phyloP scores from a whole-genome alignment of 2,888 invertebrate species.

The Spialia ferax region DNA sequence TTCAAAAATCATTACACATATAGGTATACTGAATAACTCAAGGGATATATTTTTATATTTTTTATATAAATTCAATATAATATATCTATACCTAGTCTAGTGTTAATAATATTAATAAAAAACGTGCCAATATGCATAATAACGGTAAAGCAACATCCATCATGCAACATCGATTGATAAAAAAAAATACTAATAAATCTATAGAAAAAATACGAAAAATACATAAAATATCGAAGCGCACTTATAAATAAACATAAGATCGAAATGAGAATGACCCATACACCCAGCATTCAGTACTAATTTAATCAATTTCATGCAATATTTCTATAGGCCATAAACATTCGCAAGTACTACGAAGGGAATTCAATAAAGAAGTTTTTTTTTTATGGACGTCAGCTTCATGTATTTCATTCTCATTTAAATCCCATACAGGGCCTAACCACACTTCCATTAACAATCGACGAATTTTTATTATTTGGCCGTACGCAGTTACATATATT shows the following conservation, averaged over 20 bases:
- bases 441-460: constrained; percentile 54
- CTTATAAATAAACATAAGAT: constrained; percentile 64
- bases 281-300: constrained; percentile 54
- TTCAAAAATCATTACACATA: no score
- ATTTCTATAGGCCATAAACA: constrained; percentile 33
- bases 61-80: constrained; percentile 32
- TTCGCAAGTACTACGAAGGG: constrained; percentile 33
- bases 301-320: constrained; percentile 47
- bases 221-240: constrained; percentile 57
- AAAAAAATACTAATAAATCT: constrained; percentile 55
- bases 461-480: background rate
- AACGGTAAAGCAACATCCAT: constrained; percentile 75
- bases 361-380: constrained; percentile 4
- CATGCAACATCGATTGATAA: constrained; percentile 78
- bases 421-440: constrained; percentile 68
- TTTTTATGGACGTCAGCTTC: constrained; percentile 15
- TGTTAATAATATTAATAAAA: constrained; percentile 53
- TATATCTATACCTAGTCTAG: constrained; percentile 43
- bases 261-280: constrained; percentile 81
- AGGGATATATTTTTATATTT: background rate
- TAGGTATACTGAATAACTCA: background rate
- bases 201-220: constrained; percentile 51
- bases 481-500: background rate
- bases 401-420: constrained; percentile 78
- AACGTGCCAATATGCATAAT: constrained; percentile 78